These are phyloP conservation scores for Tanypteryx hageni DNA, from an alignment of 2,888 invertebrate species.

Conservation along the genomic window DNA sequence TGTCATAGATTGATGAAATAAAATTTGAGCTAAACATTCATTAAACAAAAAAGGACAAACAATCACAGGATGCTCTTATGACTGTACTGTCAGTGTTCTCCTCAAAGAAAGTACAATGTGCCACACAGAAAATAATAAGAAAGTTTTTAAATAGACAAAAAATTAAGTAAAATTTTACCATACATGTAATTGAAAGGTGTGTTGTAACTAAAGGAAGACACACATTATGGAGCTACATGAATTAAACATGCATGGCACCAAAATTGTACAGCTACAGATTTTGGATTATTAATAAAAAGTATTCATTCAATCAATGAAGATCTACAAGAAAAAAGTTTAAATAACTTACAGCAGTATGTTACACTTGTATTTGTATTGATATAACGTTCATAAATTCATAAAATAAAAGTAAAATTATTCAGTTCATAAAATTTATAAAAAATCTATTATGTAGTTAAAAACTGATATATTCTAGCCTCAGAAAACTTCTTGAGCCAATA, in stretches of 20 bases:
- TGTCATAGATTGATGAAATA: neutral
- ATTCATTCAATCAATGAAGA: neutral
- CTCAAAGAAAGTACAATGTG: neutral
- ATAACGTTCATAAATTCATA: neutral
- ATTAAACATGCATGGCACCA: conserved; percentile 41
- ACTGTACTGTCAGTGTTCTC: conserved; percentile 44
- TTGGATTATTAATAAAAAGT: neutral
- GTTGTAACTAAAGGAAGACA: neutral
- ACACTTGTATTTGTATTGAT: neutral
- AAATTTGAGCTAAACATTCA: conserved; percentile 45
- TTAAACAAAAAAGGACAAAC: conserved; percentile 36
- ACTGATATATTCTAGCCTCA: neutral
- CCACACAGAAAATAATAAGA: conserved; percentile 2
- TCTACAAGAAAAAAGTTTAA: neutral
- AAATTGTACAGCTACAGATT: conserved; percentile 21
- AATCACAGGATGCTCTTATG: conserved; percentile 40
- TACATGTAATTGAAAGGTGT: neutral
- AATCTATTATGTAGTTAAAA: no score
- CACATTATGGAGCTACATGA: conserved; percentile 12
- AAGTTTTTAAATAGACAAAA: neutral
- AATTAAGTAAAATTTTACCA: neutral
- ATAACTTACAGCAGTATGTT: neutral
- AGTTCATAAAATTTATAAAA: no score
- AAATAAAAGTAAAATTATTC: no score
- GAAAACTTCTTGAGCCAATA: neutral